Evolutionary conservation across 2,888 invertebrate genomes (phyloP), one percentile per base, ranked within the genome.

Genomic region (Cyclophora albipunctata): DNA sequence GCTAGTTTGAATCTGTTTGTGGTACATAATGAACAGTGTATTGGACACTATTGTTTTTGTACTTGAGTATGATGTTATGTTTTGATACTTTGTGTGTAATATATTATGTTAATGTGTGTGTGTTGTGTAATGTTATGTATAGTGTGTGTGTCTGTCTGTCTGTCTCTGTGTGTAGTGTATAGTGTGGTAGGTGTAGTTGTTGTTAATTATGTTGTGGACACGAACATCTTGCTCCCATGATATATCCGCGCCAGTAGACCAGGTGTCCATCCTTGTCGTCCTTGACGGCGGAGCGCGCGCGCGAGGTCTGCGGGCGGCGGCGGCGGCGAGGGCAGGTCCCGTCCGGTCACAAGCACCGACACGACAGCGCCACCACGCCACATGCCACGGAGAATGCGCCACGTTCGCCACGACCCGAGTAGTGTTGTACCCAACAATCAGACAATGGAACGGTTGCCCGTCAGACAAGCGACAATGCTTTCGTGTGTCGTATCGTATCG

Each of bases 251-350:
- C 92, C 95, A 95, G 95, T 99, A 99, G 90, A 99, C 95, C 91
- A 99, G 97, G 91, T 99, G 99, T 90, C 99, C 99, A 91, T 99
- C 99, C 91, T 96, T 96, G 92, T 99, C 99, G 92, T 99, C 98
- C 93, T 97, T 96, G 90, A 98, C 95, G 90, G 96, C 95, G 89
- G 97, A 96, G 87, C 88, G 87, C 84, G 94, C 93, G 84, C 93
- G 92, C 89, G 94, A 94, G 91, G 93, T 94, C 94, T 95, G 93
- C 20, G 90, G 54, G 52, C 60, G 62, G 61, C 53, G 65, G 66
- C 59, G 63, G 66, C 52, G 46, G 54, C 54, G 46, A 58, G 63
- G 50, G 3, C n/a, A 42, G 47, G 51, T 51, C 49, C 49, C 48
- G 48, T 50, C 4, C 37, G 40, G 56, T 54, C 64, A 60, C 62